Base-by-base conservation (phyloP, 1,140 invertebrate species). In the Orchesella cincta region DNA sequence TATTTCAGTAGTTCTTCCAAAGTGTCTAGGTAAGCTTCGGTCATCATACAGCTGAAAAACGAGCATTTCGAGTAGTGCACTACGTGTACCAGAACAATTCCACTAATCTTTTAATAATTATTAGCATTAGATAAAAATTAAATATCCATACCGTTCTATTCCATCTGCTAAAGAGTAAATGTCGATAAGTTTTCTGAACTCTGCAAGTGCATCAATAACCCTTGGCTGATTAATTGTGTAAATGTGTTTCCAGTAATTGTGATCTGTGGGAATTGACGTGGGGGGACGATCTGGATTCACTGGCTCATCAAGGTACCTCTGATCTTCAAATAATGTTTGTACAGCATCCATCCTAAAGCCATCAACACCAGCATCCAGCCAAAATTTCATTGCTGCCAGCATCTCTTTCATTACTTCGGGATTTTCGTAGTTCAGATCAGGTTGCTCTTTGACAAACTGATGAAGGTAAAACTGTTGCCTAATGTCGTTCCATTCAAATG, bases 381-480 rank as follows among this genome's bases (percentile, higher is more conserved):
- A 95, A 83, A 92, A 94, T n/a, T 86, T 84, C 20, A 82, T 51
- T 64, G 78, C 77, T 84, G 90, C 90, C 84, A 91, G 89, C 86
- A 94, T 90, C 81, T 90, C 89, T 79, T 90, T 83, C 0, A 88
- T 85, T 0, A 94, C 89, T 54, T 83, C 83, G 1, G 86, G 84
- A 83, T 90, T 90, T 23, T 89, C 86, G 82, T 91, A 92, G 85
- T 94, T 94, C 0, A 94, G 85, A 83, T 94, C 93, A 0, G 93
- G 92, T 83, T 93, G 92, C 46, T 89, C 88, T 70, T 85, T 85
- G 0, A 88, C 84, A 83, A 93, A 93, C 80, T 92, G 90, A 84
- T 93, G 92, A 0, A 92, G 85, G 83, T 94, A 95, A 82, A 89
- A 94, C 84, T 93, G 89, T 34, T 89, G 85, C 26, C 93, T 87